Base-by-base conservation (phyloP, 2,797 vertebrate species). In the Pantherophis vulpinus region DNA sequence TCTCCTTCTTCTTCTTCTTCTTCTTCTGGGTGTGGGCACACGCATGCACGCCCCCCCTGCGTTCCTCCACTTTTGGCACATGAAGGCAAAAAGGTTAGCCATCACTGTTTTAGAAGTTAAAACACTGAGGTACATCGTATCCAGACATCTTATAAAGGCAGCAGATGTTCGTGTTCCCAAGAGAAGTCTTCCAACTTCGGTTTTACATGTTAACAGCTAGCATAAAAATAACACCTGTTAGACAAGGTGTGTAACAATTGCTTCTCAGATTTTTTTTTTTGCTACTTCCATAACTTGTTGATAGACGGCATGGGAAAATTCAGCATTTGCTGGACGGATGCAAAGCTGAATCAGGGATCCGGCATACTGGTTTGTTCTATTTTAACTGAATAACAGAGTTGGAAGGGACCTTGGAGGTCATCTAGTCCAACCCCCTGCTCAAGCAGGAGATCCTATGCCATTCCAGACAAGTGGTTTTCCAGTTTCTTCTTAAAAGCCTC, bases 151-250 rank as follows among this genome's bases (percentile, higher is more conserved):
- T 74, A 60, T 25, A 23, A 6, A n/a, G 14, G 1, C 29, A 94
- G 32, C 86, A 90, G 59, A 7, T 89, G 87, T 4, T 93, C 5
- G 6, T 59, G 23, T 16, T 94, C 90, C 91, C 20, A 86, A n/a
- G 25, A 61, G 90, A 93, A 47, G 25, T 79, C 12, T 92, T 94
- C 63, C 27, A 58, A 37, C 2, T 2, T 13, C 12, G 6, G 59
- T 90, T n/a, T n/a, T 25, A 56, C 32, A 88, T 51, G 42, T 87
- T 92, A 91, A 86, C 29, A 79, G 58, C 86, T 55, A 93, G 14
- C 63, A 88, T 83, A 27, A 89, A 93, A 91, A 47, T 54, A 63
- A 93, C 87, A 89, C 51, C 25, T 61, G 14, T 37, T 83, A 83
- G 56, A 60, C 37, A 51, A 55, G 55, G 59, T 11, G 27, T 11